Evolutionary conservation across 1,140 invertebrate species (phyloP), one percentile per base, ranked within the genome.

Genomic region (Danaus melanippus): DNA sequence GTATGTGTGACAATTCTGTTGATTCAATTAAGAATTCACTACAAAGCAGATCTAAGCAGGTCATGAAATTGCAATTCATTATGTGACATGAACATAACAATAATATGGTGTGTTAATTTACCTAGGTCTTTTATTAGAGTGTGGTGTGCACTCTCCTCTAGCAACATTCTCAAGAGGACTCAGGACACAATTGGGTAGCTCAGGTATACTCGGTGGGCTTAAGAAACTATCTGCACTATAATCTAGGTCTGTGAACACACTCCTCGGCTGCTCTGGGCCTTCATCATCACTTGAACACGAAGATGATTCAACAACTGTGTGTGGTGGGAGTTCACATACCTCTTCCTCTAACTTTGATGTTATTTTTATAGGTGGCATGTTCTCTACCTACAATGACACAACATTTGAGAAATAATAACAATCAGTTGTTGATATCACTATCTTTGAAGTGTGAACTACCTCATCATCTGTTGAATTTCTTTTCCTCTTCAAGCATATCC

Each of bases 131-230:
- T 84, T 86, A 62, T 79, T 86, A 12, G 78, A 77, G 64, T 86
- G 84, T 67, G 84, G 84, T 17, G 84, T 86, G 44, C 70, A 79
- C 47, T 86, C 81, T n/a, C 81, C 81, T 62, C 79, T 84, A 12
- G 77, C 74, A 21, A 85, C 82, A 85, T 86, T 85, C 60, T 86
- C 82, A 53, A 86, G 71, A 11, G 84, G 82, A 52, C 82, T 85
- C 43, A 86, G 60, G 21, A 86, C 81, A 77, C 71, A 78, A 62
- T 79, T 82, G 42, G 79, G 75, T 51, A 84, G 66, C 39, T 84
- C 84, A 72, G 81, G 71, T 76, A 86, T 70, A 76, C 81, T 86
- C n/a, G 76, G 76, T 72, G 84, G 81, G 64, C 84, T 86, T 64
- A 85, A 57, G 40, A 84, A 80, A 66, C 76, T 82, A 65, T 86